phyloP scores from a whole-genome alignment of 2,888 invertebrate genomes.

The Diloba caeruleocephala region DNA sequence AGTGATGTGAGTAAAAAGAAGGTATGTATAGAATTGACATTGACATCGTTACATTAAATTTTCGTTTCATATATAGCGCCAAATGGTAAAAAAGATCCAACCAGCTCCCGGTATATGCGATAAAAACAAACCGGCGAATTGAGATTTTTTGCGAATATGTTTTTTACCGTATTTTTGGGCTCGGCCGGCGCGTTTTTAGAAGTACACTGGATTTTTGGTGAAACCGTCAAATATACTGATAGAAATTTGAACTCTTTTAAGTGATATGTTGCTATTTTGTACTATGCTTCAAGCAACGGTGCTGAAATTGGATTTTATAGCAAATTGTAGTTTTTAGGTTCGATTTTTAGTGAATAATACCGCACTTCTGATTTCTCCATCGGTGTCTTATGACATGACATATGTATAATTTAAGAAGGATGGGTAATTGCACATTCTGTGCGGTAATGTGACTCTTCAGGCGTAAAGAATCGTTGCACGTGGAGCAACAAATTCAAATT shows the following conservation, averaged over 20 bases:
- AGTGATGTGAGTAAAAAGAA: slow-evolving; percentile 32
- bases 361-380: no score
- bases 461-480: no score
- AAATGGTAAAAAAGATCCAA: slow-evolving; percentile 38
- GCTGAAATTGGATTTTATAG: not conserved
- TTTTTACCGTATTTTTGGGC: slow-evolving; percentile 13
- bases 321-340: no score
- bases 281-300: not conserved
- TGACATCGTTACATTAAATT: slow-evolving; percentile 53
- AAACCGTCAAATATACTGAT: not conserved
- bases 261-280: slow-evolving; percentile 3
- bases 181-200: slow-evolving; percentile 9
- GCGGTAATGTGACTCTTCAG: no score
- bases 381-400: no score
- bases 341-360: no score
- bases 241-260: not conserved
- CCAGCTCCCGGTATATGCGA: slow-evolving; percentile 32
- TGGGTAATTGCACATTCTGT: no score
- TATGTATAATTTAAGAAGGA: no score
- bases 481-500: no score
- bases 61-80: slow-evolving; percentile 39
- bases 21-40: slow-evolving; percentile 15
- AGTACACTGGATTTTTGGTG: slow-evolving; percentile 24
- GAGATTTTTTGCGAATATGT: slow-evolving; percentile 31
- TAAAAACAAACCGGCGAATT: slow-evolving; percentile 37